phyloP scores from a whole-genome alignment of 1,140 invertebrate genomes.

The Aphis gossypii region DNA sequence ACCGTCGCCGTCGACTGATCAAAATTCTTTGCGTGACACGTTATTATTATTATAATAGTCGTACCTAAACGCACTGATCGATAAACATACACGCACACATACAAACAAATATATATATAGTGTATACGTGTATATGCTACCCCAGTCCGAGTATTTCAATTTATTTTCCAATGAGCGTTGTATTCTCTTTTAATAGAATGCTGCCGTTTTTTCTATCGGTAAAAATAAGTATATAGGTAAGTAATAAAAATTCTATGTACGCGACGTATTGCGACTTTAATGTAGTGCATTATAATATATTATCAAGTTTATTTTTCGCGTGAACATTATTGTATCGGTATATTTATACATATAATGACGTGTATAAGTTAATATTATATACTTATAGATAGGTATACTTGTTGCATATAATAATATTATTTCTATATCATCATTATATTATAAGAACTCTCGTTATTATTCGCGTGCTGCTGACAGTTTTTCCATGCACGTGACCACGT shows the following conservation, averaged over 20 bases:
- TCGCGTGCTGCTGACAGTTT: constrained; percentile 13
- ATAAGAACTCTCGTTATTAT: neutral
- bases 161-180: neutral
- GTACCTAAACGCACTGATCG: neutral
- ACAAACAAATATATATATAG: neutral
- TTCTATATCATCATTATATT: too few species aligned
- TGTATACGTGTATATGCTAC: neutral
- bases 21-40: constrained; percentile 7
- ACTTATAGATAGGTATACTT: neutral
- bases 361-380: neutral
- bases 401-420: neutral
- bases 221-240: neutral
- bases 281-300: neutral
- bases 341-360: neutral
- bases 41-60: neutral
- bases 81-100: neutral
- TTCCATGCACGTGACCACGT: constrained; percentile 11
- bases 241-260: neutral
- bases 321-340: neutral
- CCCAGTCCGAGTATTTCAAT: neutral
- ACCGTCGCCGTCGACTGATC: neutral
- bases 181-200: neutral
- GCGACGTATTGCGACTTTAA: neutral
- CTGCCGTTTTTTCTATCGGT: neutral
- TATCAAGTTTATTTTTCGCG: neutral